Evolutionary conservation across 1,140 invertebrate genomes (phyloP), one percentile per base, ranked within the genome.

Genomic region (Drosophila tristis): DNA sequence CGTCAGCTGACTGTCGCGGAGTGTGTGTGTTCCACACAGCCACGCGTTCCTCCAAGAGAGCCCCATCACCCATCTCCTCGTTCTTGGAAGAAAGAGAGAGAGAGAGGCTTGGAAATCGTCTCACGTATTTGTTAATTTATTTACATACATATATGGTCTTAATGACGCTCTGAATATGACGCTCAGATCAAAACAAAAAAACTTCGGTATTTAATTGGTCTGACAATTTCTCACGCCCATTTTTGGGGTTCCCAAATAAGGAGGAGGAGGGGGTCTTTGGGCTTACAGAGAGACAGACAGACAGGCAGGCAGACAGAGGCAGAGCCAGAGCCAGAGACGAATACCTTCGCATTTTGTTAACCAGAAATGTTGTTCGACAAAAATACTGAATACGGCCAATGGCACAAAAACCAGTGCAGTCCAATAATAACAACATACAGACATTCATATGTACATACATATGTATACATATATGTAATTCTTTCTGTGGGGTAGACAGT

Each of bases 161-260:
- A 54, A 74, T 86, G 68, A 80, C 81, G 74, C 35, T 73, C 64
- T 68, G 49, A 55, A 82, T 67, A 57, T 86, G 77, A 79, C 76
- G 61, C 64, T 25, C 26, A 67, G 0, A 26, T 26, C 6, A 42
- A 44, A 63, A 65, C 59, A 39, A 23, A 5, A 13, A 39, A 13
- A 39, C 35, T 39, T 59, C 35, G 49, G 39, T 59, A 59, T 76
- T 49, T 57, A 55, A 42, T 67, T 53, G 74, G 42, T 77, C 49
- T 11, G 25, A 16, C 64, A 44, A 73, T 85, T 85, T 80, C 74
- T 80, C 81, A 80, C 81, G 81, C 81, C 81, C 81, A 80, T 71
- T 85, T 86, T 67, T 71, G 73, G 59, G 31, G 9, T 44, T 25
- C 7, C 16, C n/a, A 60, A 63, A 63, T 42, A 23, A 29, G 47